These are phyloP conservation scores for Melipona quadrifasciata DNA, from an alignment of 1,140 invertebrate genomes.

Conservation along the genomic window DNA sequence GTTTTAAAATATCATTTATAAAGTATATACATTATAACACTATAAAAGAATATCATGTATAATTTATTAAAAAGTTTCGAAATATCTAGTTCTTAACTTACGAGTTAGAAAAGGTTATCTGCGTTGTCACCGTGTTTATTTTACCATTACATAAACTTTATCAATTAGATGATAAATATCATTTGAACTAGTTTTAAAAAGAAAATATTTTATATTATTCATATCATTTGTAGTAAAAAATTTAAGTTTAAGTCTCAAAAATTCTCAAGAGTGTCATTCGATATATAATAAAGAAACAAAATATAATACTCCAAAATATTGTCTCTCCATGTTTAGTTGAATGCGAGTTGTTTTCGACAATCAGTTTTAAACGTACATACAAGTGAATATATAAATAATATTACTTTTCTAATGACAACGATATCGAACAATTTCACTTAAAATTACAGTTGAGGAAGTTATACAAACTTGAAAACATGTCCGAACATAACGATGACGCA, in stretches of 20 bases:
- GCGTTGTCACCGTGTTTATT: background rate
- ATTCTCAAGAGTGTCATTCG: background rate
- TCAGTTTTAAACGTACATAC: background rate
- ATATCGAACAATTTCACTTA: background rate
- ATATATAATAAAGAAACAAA: background rate
- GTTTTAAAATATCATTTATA: background rate
- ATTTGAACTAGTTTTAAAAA: background rate
- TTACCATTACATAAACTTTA: background rate
- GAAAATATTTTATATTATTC: background rate
- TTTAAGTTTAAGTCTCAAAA: too few relatives aligned
- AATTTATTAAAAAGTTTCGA: background rate
- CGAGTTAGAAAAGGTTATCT: background rate
- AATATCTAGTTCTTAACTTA: background rate
- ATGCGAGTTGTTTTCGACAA: background rate
- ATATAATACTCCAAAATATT: background rate
- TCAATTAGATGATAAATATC: background rate
- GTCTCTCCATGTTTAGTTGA: background rate
- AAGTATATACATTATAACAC: background rate
- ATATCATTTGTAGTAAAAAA: too few relatives aligned
- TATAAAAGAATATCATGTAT: background rate
- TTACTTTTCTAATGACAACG: background rate
- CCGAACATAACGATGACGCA: slow-evolving; percentile 23
- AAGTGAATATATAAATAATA: background rate
- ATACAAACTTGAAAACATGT: slow-evolving; percentile 18
- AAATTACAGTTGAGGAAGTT: background rate